These are phyloP conservation scores for Mesoligia furuncula DNA, from an alignment of 2,888 invertebrate species.

Conservation along the genomic window DNA sequence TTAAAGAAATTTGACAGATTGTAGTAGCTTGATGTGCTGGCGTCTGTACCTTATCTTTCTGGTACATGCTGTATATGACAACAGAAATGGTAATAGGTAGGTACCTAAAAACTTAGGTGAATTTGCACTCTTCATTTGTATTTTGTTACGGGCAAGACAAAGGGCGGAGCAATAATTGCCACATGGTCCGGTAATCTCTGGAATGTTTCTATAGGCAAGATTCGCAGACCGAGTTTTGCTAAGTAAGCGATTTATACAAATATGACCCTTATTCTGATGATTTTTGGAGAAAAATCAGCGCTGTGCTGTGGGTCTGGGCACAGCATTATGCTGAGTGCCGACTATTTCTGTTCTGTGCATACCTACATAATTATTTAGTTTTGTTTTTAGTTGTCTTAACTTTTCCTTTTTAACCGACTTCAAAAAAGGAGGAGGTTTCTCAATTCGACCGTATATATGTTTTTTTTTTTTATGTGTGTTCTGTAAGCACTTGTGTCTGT, in stretches of 20 bases:
- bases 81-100: not conserved
- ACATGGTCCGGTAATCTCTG: not conserved
- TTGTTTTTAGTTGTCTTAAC: not conserved
- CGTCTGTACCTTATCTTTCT: not conserved
- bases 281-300: no score
- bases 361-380: no score
- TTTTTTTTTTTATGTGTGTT: no score
- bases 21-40: no score
- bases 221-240: not conserved
- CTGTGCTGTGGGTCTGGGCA: no score
- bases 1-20: no score
- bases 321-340: not conserved
- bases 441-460: no score
- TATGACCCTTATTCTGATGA: not conserved
- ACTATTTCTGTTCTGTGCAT: not conserved
- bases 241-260: not conserved
- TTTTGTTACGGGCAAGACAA: slow-evolving; percentile 18
- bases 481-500: not conserved
- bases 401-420: no score
- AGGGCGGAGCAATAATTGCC: not conserved
- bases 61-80: not conserved
- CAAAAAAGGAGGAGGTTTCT: no score
- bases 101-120: not conserved
- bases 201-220: not conserved
- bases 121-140: slow-evolving; percentile 41